phyloP scores from a whole-genome alignment of 53 echinoderm and acorn worm species.

The Holothuria leucospilota region DNA sequence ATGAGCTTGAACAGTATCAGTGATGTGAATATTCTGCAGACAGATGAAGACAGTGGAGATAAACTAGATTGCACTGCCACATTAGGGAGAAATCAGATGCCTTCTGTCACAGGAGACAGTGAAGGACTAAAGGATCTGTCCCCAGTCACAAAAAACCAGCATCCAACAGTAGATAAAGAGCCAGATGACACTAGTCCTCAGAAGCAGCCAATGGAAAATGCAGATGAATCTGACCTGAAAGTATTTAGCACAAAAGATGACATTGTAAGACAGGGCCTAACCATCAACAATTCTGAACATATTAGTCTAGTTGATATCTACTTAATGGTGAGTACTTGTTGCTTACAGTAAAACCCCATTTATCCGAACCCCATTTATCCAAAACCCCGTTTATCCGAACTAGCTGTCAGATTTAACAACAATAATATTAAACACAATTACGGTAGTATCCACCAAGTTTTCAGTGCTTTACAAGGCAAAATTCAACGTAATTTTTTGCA shows the following conservation, averaged over 20 bases:
- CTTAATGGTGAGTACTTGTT: constrained; percentile 79
- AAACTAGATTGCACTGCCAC: too few relatives aligned
- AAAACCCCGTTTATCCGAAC: too few relatives aligned
- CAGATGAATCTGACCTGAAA: neutral
- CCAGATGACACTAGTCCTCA: neutral
- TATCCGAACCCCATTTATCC: too few relatives aligned
- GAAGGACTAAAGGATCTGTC: neutral
- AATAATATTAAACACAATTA: too few relatives aligned
- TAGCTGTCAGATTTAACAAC: too few relatives aligned
- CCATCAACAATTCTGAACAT: constrained; percentile 70
- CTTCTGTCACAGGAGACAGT: neutral
- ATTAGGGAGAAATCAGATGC: neutral
- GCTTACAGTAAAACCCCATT: too few relatives aligned
- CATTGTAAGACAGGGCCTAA: constrained; percentile 71
- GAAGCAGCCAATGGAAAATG: constrained; percentile 2
- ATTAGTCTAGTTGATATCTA: constrained; percentile 87
- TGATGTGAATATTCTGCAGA: constrained; percentile 38
- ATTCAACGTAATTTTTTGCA: too few relatives aligned
- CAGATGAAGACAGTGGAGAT: neutral
- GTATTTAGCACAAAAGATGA: constrained; percentile 67
- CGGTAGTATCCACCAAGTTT: too few relatives aligned
- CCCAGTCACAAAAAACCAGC: neutral
- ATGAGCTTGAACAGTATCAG: constrained; percentile 39
- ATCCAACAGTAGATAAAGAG: neutral
- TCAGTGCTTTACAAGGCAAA: too few relatives aligned